A percentile compares a stretch with the other conserved stretches of the same genome.
Conservation (phyloP, 92 coral and sea anemone species). For the Parazoanthus darwini region DNA sequence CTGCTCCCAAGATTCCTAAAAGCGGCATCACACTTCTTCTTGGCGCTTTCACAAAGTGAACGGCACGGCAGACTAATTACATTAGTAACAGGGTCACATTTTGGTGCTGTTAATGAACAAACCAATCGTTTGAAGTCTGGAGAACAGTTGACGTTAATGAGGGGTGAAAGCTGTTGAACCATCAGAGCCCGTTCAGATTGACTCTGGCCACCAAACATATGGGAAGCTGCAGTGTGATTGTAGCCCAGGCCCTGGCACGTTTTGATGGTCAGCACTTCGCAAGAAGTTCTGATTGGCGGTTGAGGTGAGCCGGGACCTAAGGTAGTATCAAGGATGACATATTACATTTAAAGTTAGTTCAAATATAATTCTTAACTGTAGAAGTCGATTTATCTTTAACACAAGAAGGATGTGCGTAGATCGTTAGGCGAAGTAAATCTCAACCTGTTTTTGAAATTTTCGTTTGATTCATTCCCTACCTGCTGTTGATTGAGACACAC, state of each 20-base stretch:
- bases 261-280: neutral
- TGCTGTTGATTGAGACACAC: conserved; percentile 1
- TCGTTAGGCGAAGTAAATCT: neutral
- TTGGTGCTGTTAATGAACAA: conserved; percentile 32
- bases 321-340: too few relatives aligned
- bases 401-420: too few relatives aligned
- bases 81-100: conserved; percentile 32
- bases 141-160: conserved; percentile 22
- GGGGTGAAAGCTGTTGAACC: neutral
- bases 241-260: neutral
- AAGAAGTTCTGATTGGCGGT: neutral
- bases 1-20: conserved; percentile 2
- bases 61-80: conserved; percentile 23
- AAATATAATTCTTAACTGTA: neutral
- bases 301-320: neutral
- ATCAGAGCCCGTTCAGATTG: neutral
- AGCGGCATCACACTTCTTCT: neutral
- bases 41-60: conserved; percentile 20
- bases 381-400: neutral
- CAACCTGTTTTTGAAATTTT: neutral
- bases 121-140: conserved; percentile 7
- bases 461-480: neutral
- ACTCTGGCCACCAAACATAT: neutral
- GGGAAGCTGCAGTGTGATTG: neutral
- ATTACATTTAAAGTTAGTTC: too few relatives aligned